Base-by-base conservation (phyloP, 2,113 vertebrate genomes). In the Hymenochirus boettgeri region DNA sequence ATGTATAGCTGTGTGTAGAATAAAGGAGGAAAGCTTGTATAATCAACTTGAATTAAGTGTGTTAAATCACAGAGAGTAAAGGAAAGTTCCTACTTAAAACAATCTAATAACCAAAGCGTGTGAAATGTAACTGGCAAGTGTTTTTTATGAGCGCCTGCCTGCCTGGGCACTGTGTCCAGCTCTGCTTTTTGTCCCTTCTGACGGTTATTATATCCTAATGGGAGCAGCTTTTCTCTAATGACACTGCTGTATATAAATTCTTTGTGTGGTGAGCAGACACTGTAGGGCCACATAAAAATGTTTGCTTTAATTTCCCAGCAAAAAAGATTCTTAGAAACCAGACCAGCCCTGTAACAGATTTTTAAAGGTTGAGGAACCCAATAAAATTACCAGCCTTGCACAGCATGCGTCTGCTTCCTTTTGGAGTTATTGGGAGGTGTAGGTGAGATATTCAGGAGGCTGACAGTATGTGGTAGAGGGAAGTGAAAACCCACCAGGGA, bases 151-250 rank as follows among this genome's bases (percentile, higher is more conserved):
- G 87, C 73, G 88, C 87, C 90, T 91, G 85, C 85, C 87, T 88
- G 88, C 89, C 87, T 93, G 86, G 87, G 87, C 86, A 76, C 76
- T 47, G 58, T 76, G 87, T 88, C 80, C 84, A 77, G 88, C 87
- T 94, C 91, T 96, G 94, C 86, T 96, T 93, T 94, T 91, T 93
- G 89, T 94, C 90, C 83, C 82, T 79, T 81, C 85, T 94, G 91
- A 94, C 79, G 90, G 90, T 92, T 93, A 93, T 91, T 92, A 90
- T 91, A 88, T 89, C 90, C 88, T 95, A 95, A 95, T 96, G 92
- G 92, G 88, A 78, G 75, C 90, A 91, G 92, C 89, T 88, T 88
- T 85, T 83, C 83, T 83, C 92, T 96, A 94, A 96, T 96, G 92
- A 95, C 89, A 88, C 86, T 85, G 84, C 82, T 86, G 84, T 92